These are phyloP conservation scores for Plebejus anna DNA, from an alignment of 2,888 invertebrate species.

Conservation along the genomic window DNA sequence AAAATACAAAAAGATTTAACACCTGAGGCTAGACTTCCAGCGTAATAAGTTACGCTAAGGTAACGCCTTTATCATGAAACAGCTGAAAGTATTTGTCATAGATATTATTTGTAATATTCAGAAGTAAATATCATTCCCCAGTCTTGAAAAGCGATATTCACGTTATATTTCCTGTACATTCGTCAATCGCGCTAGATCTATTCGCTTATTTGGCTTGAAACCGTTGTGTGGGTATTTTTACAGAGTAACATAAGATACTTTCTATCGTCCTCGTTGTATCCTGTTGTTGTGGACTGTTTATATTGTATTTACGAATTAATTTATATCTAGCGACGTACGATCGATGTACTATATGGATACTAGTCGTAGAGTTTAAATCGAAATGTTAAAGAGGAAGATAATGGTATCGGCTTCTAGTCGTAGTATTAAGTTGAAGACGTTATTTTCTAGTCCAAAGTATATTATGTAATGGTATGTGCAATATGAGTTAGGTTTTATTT, in stretches of 20 bases:
- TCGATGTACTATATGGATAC: conserved; percentile 50
- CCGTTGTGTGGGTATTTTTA: conserved; percentile 19
- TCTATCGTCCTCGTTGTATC: conserved; percentile 57
- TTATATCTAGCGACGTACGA: conserved; percentile 55
- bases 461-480: neutral
- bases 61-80: too few species aligned
- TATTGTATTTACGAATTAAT: conserved; percentile 61
- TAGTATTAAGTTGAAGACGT: neutral
- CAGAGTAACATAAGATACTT: conserved; percentile 25
- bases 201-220: conserved; percentile 9
- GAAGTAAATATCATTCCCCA: neutral
- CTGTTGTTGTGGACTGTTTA: conserved; percentile 74
- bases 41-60: too few species aligned
- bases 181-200: neutral
- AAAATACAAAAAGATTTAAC: too few species aligned
- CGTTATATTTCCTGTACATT: too few species aligned
- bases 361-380: conserved; percentile 50
- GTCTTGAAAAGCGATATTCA: neutral
- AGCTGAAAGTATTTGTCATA: too few species aligned
- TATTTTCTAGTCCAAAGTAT: neutral
- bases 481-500: neutral
- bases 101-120: too few species aligned
- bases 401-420: conserved; percentile 44
- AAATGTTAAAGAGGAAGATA: conserved; percentile 65
- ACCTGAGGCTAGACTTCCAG: too few species aligned